Evolutionary conservation across 2,888 invertebrate genomes (phyloP).

Genomic region (Calameuta idolon): DNA sequence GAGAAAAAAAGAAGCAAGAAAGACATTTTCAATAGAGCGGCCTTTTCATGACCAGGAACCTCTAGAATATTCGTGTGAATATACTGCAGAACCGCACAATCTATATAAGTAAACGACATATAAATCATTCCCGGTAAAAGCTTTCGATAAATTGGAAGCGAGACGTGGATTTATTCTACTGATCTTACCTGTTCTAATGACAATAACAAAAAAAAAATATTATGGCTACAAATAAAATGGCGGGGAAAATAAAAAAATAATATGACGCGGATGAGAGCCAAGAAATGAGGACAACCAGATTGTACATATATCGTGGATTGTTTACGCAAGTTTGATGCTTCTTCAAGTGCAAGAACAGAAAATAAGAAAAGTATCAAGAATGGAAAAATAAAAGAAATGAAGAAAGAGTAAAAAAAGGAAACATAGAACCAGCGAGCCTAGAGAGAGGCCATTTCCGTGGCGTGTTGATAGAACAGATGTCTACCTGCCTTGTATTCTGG

Average conservation of each 20-base stretch:
- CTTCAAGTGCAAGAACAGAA: conserved; percentile 9
- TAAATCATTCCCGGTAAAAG: not conserved
- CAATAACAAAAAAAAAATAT: not conserved
- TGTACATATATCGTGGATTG: not conserved
- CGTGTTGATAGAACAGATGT: conserved; percentile 5
- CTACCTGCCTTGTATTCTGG: not conserved
- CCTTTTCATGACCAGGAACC: not conserved
- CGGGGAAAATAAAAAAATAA: not conserved
- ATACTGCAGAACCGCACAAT: not conserved
- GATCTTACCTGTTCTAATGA: not conserved
- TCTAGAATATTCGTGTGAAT: not conserved
- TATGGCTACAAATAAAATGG: not conserved
- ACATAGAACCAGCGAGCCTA: not conserved
- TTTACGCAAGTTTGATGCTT: not conserved
- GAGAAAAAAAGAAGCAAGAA: not conserved
- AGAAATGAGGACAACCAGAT: not conserved
- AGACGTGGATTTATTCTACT: not conserved
- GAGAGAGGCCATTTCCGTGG: not conserved
- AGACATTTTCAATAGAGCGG: not conserved
- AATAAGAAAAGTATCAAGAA: conserved; percentile 6
- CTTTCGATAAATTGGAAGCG: not conserved
- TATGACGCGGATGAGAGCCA: not conserved
- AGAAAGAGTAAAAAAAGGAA: not conserved
- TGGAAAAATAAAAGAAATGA: not conserved
- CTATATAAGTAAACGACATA: not conserved